phyloP scores from a whole-genome alignment of 1,140 invertebrate genomes.

The Limonius californicus region DNA sequence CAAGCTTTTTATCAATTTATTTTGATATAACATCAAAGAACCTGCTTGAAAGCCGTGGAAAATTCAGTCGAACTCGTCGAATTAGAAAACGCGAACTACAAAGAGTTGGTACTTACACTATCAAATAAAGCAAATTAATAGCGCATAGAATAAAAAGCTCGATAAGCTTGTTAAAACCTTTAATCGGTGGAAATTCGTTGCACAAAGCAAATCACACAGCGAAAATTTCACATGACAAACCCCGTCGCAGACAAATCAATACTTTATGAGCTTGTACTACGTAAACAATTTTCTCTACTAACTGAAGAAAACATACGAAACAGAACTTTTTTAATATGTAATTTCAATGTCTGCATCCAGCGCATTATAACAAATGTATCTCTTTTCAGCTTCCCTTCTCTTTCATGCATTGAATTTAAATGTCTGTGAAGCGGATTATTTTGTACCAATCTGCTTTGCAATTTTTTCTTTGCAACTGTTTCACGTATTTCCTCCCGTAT shows the following conservation, averaged over 20 bases:
- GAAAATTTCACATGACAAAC: slow-evolving; percentile 18
- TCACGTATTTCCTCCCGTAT: too few species aligned
- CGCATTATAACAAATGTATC: too few species aligned
- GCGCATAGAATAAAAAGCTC: slow-evolving; percentile 3
- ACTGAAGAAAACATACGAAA: slow-evolving; percentile 24
- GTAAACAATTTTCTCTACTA: slow-evolving; percentile 20
- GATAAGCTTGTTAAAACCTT: slow-evolving; percentile 12
- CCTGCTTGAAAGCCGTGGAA: not conserved
- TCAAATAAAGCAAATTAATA: slow-evolving; percentile 31
- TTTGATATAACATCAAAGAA: slow-evolving; percentile 15
- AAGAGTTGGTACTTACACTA: slow-evolving; percentile 21
- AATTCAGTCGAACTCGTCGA: slow-evolving; percentile 25
- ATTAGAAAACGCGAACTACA: slow-evolving; percentile 26
- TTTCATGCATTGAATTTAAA: too few species aligned
- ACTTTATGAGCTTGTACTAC: slow-evolving; percentile 1
- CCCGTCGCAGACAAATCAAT: not conserved
- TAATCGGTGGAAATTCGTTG: slow-evolving; percentile 26
- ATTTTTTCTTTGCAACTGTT: too few species aligned
- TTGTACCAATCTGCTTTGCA: too few species aligned
- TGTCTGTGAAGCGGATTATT: too few species aligned
- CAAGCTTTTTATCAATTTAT: slow-evolving; percentile 11
- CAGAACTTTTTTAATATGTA: not conserved
- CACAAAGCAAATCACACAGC: slow-evolving; percentile 31
- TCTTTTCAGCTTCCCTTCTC: too few species aligned
- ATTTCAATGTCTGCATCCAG: not conserved